Evolutionary conservation across 2,113 vertebrate species (phyloP).

Genomic region (Oreochromis tanganicae): DNA sequence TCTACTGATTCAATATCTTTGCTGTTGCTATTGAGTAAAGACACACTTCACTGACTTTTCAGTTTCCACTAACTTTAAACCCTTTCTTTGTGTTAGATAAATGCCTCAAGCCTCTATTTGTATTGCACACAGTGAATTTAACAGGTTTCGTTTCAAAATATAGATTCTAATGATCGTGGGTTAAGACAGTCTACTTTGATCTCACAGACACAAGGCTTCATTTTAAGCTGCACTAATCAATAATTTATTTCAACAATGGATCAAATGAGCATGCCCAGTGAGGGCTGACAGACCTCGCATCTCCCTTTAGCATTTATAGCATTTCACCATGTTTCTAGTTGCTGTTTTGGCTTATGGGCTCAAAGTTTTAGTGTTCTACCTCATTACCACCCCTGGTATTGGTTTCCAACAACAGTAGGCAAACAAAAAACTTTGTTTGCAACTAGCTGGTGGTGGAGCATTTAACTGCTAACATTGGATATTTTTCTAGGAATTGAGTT

Average conservation of each 20-base stretch:
- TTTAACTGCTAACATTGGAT: not conserved
- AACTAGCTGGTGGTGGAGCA: not conserved
- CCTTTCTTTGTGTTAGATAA: not conserved
- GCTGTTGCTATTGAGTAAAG: not conserved
- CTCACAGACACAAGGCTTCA: not conserved
- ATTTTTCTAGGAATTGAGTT: not conserved
- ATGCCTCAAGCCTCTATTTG: not conserved
- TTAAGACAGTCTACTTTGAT: not conserved
- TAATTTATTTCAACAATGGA: not conserved
- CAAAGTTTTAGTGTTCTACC: not conserved
- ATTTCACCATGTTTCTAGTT: not conserved
- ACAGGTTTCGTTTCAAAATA: not conserved
- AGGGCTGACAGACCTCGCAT: fast-evolving
- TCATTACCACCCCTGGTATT: not conserved
- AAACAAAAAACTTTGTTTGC: not conserved
- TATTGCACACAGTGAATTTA: not conserved
- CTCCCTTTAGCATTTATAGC: not conserved
- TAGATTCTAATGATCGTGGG: not conserved
- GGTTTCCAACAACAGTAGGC: not conserved
- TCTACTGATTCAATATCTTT: not conserved
- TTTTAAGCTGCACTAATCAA: not conserved
- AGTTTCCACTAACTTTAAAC: not conserved
- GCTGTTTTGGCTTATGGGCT: not conserved
- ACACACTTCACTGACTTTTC: not conserved
- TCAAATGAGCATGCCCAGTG: not conserved